A percentile compares a stretch with the other conserved stretches of the same genome.
Conservation (phyloP, 2,888 invertebrate genomes). For the Mimas tiliae region DNA sequence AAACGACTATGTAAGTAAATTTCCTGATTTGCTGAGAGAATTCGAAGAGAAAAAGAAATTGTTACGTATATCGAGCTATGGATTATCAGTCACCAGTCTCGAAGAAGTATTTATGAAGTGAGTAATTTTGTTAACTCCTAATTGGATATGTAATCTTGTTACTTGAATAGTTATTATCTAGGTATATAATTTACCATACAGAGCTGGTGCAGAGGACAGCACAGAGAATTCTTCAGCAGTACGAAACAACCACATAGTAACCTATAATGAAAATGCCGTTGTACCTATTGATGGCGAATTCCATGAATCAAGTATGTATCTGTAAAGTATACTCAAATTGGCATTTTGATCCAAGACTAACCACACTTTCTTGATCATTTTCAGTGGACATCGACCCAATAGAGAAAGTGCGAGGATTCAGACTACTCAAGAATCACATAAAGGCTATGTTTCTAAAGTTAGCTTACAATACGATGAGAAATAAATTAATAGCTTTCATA, state of each 20-base stretch:
- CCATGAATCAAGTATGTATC: constrained; percentile 42
- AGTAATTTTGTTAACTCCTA: constrained; percentile 35
- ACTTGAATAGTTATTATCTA: constrained; percentile 2
- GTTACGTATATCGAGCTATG: constrained; percentile 90
- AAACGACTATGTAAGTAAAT: constrained; percentile 85
- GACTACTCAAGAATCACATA: constrained; percentile 70
- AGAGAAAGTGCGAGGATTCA: constrained; percentile 70
- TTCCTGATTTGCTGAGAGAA: constrained; percentile 88
- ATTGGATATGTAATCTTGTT: constrained; percentile 28
- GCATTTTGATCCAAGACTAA: neutral
- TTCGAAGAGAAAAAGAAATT: constrained; percentile 86
- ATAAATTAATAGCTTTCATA: constrained; percentile 69
- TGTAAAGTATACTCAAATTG: neutral
- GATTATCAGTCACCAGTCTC: constrained; percentile 94
- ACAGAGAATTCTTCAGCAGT: constrained; percentile 46
- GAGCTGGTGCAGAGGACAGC: constrained; percentile 70
- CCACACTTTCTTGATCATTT: constrained; percentile 39
- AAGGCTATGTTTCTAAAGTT: constrained; percentile 78
- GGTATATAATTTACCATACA: constrained; percentile 36
- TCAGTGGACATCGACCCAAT: constrained; percentile 63
- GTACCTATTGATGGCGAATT: constrained; percentile 52
- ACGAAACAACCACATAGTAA: constrained; percentile 43
- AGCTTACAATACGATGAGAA: constrained; percentile 68
- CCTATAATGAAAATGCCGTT: constrained; percentile 53
- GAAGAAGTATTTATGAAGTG: constrained; percentile 96